A percentile compares a stretch with the other conserved stretches of the same genome.
These are phyloP conservation scores for Dorcus parallelipipedus DNA, from an alignment of 2,888 invertebrate species.

Conservation along the genomic window DNA sequence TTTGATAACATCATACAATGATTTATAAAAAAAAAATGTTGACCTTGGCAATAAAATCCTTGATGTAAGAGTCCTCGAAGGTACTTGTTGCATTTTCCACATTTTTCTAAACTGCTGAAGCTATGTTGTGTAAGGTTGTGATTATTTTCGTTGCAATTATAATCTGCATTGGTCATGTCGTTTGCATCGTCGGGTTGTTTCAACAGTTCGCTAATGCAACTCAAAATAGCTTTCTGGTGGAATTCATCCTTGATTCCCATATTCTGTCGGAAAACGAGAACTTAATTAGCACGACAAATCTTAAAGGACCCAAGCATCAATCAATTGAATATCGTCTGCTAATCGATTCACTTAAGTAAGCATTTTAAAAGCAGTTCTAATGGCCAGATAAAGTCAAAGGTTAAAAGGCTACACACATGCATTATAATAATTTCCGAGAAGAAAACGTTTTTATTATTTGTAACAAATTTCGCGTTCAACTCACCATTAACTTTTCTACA, in stretches of 20 bases:
- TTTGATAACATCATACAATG: too few relatives aligned
- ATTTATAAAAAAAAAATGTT: background rate
- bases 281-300: background rate
- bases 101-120: slow-evolving; percentile 64
- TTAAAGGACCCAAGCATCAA: background rate
- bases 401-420: slow-evolving; percentile 11
- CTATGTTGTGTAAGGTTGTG: slow-evolving; percentile 61
- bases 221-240: slow-evolving; percentile 66
- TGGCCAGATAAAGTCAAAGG: slow-evolving; percentile 15
- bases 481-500: slow-evolving; percentile 65
- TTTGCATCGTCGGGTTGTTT: slow-evolving; percentile 41
- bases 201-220: slow-evolving; percentile 63
- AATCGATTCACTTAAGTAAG: background rate
- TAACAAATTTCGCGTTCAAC: slow-evolving; percentile 26
- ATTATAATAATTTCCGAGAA: background rate
- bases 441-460: too few relatives aligned
- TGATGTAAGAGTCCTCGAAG: slow-evolving; percentile 67
- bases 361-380: background rate
- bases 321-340: background rate
- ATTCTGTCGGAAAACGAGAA: slow-evolving; percentile 52
- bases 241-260: slow-evolving; percentile 74
- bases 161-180: slow-evolving; percentile 18
- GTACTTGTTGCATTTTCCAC: slow-evolving; percentile 71
- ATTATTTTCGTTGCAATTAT: slow-evolving; percentile 29
- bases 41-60: slow-evolving; percentile 67